These are phyloP conservation scores for Oreochromis aureus DNA, from an alignment of 2,113 vertebrate genomes.

Conservation along the genomic window DNA sequence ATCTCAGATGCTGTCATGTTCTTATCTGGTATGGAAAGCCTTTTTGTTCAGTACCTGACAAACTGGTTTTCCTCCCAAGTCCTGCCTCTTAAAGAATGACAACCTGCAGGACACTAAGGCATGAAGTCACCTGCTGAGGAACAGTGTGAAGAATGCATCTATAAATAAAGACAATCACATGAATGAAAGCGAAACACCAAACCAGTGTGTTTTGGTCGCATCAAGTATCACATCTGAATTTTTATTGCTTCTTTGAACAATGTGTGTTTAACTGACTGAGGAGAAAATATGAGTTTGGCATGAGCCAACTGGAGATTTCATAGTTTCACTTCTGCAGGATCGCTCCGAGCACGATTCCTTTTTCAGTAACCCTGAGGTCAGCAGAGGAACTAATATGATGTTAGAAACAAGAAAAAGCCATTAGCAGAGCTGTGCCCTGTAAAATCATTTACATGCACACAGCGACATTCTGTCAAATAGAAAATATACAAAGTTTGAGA, in stretches of 20 bases:
- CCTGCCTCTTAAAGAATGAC: background rate
- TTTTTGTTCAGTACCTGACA: background rate
- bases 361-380: background rate
- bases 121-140: background rate
- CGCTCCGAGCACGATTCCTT: background rate
- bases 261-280: background rate
- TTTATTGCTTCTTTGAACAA: background rate
- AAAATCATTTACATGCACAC: background rate
- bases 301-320: background rate
- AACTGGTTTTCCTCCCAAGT: background rate
- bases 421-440: background rate
- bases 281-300: background rate
- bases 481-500: background rate
- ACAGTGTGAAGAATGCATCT: background rate
- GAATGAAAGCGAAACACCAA: background rate
- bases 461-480: background rate
- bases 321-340: background rate
- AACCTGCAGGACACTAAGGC: background rate
- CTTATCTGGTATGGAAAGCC: background rate
- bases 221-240: background rate
- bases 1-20: fast-evolving
- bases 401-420: background rate
- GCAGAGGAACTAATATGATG: background rate
- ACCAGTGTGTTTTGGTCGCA: background rate
- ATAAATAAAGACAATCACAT: background rate